These are phyloP conservation scores for Monoplex corrugatus DNA, from an alignment of 2,888 invertebrate species.

Conservation along the genomic window DNA sequence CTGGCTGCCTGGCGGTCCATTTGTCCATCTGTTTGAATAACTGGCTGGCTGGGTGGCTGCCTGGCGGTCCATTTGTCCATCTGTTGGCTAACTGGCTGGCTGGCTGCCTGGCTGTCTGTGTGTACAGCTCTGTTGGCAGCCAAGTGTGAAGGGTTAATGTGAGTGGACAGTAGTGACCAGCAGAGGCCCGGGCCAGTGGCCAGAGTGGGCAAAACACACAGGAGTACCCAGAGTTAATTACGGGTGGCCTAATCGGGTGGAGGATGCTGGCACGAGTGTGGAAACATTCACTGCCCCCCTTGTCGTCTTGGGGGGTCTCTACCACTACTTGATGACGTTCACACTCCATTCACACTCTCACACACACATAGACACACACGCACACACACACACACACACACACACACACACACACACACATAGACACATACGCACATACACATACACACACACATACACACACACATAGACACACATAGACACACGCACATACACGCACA, in stretches of 20 bases:
- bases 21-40: background rate
- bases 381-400: slow-evolving; percentile 32
- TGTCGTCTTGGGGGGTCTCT: background rate
- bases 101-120: slow-evolving; percentile 29
- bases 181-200: too few species aligned
- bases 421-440: background rate
- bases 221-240: background rate
- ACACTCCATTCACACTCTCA: background rate
- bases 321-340: background rate
- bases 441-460: background rate
- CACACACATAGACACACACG: slow-evolving; percentile 10
- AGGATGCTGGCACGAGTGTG: background rate
- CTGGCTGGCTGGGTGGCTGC: slow-evolving; percentile 16
- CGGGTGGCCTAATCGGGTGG: background rate
- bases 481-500: background rate
- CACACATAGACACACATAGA: slow-evolving; percentile 5
- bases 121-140: too few species aligned
- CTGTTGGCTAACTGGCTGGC: slow-evolving; percentile 32
- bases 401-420: slow-evolving; percentile 8
- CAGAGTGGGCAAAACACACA: background rate
- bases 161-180: too few species aligned
- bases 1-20: too few species aligned
- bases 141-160: too few species aligned
- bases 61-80: slow-evolving; percentile 37
- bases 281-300: background rate